These are phyloP conservation scores for Pangasianodon gigas DNA, from an alignment of 2,113 vertebrate species.

Conservation along the genomic window DNA sequence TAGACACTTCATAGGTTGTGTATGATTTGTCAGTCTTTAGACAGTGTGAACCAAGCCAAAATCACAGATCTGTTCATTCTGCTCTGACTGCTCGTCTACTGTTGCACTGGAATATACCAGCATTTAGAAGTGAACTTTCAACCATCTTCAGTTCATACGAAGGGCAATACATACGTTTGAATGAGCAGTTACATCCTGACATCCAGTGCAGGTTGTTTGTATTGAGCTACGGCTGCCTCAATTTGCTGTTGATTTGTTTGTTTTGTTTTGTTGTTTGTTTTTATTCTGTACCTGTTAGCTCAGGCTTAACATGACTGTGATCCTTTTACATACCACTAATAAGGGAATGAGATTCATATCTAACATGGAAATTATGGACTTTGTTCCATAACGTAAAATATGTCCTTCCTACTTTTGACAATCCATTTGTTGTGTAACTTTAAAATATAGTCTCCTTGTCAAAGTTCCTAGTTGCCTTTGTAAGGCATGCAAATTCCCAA, in stretches of 20 bases:
- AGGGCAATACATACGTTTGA: conserved; percentile 35
- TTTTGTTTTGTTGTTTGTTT: conserved; percentile 31
- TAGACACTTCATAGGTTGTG: conserved; percentile 46
- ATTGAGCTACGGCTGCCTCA: conserved; percentile 51
- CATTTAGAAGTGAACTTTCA: conserved; percentile 42
- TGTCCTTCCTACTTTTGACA: conserved; percentile 44
- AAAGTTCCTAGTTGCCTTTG: conserved; percentile 60
- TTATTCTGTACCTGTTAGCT: conserved; percentile 41
- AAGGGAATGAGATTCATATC: conserved; percentile 45
- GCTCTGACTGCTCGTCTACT: conserved; percentile 18
- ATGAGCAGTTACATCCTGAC: conserved; percentile 12
- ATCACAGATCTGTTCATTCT: conserved; percentile 33
- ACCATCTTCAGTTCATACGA: conserved; percentile 37
- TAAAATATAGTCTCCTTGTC: conserved; percentile 50
- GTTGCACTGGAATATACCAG: conserved; percentile 56
- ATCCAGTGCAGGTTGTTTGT: conserved; percentile 28
- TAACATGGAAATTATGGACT: conserved; percentile 47
- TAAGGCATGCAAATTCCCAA: conserved; percentile 57
- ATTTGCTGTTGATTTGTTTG: conserved; percentile 38
- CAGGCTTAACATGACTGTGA: conserved; percentile 57
- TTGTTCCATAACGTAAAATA: conserved; percentile 28
- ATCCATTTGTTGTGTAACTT: conserved; percentile 50
- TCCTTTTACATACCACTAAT: conserved; percentile 51
- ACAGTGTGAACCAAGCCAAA: conserved; percentile 42
- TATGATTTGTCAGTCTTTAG: conserved; percentile 4